Evolutionary conservation across 2,113 vertebrate genomes (phyloP), one percentile per base, ranked within the genome.

Genomic region (Oncorhynchus mykiss): DNA sequence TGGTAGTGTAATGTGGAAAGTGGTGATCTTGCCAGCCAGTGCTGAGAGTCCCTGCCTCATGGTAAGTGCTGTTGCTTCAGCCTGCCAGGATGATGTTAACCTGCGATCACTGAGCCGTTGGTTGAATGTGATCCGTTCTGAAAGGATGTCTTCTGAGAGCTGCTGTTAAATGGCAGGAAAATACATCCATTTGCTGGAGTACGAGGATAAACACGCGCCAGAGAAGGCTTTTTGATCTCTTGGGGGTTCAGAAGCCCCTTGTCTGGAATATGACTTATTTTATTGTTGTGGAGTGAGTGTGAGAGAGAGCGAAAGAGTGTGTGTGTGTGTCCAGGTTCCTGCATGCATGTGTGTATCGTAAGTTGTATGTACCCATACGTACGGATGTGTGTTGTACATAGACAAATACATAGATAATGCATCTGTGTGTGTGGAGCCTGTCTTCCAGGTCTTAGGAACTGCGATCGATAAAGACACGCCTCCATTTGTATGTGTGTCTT

Each of bases 401-500:
- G 29, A 31, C 29, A 31, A 31, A 31, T 5, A 54, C 14, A 18
- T 14, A 31, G 29, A 31, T 31, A 31, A 31, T 34, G 31, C 31
- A 39, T 39, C 5, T 6, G 5, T 34, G 51, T 57, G 20, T 57
- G 18, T 57, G 54, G 13, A 20, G 20, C 20, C 20, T 57, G 3
- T 20, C 54, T 57, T 57, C 16, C 54, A 5, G 18, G 20, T 4
- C 16, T 45, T 12, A 45, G 39, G 5, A 57, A 34, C 71, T 57
- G 51, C 66, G n/a, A 74, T 71, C 69, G 54, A 8, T 64, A 78
- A 81, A 48, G 73, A 81, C 80, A 76, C 81, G 34, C 78, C 20
- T 72, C 49, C 29, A 18, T 31, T 64, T 13, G 27, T 29, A 1
- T 77, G 54, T 73, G 74, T 34, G 31, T 68, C 80, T 68, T 59